Conservation (phyloP, 2,797 vertebrate species). For the Erithacus rubecula region DNA sequence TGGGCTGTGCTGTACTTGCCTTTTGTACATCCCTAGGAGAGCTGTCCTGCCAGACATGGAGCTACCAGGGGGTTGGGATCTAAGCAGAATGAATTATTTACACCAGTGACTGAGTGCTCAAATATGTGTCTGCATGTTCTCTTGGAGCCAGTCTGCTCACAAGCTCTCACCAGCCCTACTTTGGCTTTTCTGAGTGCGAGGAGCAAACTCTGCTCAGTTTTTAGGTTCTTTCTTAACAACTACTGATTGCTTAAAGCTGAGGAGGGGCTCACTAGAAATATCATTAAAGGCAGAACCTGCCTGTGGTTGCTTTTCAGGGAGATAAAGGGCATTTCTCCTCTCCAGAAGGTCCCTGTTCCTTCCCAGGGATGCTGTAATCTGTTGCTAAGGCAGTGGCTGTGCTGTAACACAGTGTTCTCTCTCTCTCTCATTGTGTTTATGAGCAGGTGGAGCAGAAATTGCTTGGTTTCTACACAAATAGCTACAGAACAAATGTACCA, state of each 20-base stretch:
- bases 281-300: slow-evolving; percentile 37
- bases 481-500: slow-evolving; percentile 60
- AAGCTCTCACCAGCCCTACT: background rate
- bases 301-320: slow-evolving; percentile 33
- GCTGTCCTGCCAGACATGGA: background rate
- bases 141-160: background rate
- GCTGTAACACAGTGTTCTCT: slow-evolving; percentile 66
- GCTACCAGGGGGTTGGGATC: background rate
- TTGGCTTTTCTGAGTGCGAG: background rate
- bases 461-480: slow-evolving; percentile 68
- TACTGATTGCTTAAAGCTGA: background rate
- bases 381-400: slow-evolving; percentile 73
- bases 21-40: background rate
- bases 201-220: background rate
- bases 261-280: background rate
- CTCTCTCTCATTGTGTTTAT: slow-evolving; percentile 60
- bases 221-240: background rate
- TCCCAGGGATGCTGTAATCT: slow-evolving; percentile 61
- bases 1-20: background rate
- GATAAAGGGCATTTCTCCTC: slow-evolving; percentile 54
- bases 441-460: slow-evolving; percentile 69
- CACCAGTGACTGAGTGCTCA: background rate
- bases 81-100: background rate
- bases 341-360: slow-evolving; percentile 64
- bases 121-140: background rate